Base-by-base conservation (phyloP, 1,140 invertebrate genomes). In the Drosophila azteca region DNA sequence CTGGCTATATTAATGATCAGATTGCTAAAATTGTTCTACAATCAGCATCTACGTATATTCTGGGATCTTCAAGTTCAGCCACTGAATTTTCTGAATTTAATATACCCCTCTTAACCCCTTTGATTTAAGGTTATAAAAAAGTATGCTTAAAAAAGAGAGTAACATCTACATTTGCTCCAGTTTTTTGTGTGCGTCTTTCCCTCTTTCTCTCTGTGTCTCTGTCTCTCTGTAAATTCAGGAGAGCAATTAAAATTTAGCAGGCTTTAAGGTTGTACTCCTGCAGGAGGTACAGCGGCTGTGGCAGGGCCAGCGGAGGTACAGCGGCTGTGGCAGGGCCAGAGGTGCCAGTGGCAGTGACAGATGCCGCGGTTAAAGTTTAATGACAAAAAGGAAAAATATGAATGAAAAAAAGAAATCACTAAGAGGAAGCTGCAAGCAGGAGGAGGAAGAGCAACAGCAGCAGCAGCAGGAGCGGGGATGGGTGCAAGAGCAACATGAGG, bases 171-270 rank as follows among this genome's bases (percentile, higher is more conserved):
- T 54, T 83, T 76, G 66, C 49, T 72, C 54, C 59, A 72, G 17
- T 76, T 81, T 68, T 51, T 52, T 54, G 64, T n/a, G 9, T 51
- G 49, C 60, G 58, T 79, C 17, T 20, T 1, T 1, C 1, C 17
- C 48, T 59, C 55, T 60, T 58, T 43, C n/a, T 26, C 60, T 31
- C 22, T 59, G 48, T 17, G 48, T 17, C 58, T 63, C 13, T 26
- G 24, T 53, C 31, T 52, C 26, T 5, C 63, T 46, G 74, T 51
- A 84, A 79, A 84, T 79, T 76, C 59, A 70, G 55, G 57, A 63
- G 17, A 77, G 78, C 82, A 88, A 87, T 87, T 87, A 87, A 82
- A 85, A 88, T 87, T 87, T 88, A 88, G 83, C 78, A 49, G 70
- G 78, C 82, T 87, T 87, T 87, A 87, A 87, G 53, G 61, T 52